A percentile compares a stretch with the other conserved stretches of the same genome.
Evolutionary conservation across 2,797 vertebrate genomes (phyloP).

Genomic region (Gobio occitaniae): DNA sequence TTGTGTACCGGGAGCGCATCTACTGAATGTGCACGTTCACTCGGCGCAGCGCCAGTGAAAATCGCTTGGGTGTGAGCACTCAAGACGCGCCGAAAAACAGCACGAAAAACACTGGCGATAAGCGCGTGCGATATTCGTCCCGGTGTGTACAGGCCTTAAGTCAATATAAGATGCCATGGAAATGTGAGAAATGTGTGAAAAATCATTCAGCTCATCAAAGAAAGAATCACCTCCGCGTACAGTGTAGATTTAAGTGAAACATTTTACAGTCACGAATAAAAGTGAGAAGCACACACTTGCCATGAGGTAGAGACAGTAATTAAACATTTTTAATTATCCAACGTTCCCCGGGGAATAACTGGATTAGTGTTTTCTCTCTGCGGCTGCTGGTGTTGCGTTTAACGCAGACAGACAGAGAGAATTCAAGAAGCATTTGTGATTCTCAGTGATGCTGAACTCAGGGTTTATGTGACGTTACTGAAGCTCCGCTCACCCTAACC

Average conservation of each 20-base stretch:
- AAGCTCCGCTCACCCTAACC: conserved; percentile 59
- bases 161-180: background rate
- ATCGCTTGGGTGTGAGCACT: no score
- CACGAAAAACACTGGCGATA: no score
- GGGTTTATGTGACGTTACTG: conserved; percentile 30
- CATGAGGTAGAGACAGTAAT: conserved; percentile 33
- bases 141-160: background rate
- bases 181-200: background rate
- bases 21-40: no score
- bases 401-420: conserved; percentile 25
- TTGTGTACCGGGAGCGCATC: no score
- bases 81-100: no score
- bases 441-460: conserved; percentile 62
- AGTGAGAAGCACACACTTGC: conserved; percentile 31
- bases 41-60: no score
- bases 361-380: conserved; percentile 56
- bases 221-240: background rate
- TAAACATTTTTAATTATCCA: conserved; percentile 44
- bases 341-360: conserved; percentile 50
- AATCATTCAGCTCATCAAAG: background rate
- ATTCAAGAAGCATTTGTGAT: conserved; percentile 68
- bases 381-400: conserved; percentile 37
- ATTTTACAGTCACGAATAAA: conserved; percentile 6
- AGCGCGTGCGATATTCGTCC: no score
- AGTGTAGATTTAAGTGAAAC: background rate